A percentile compares a stretch with the other conserved stretches of the same genome.
These are phyloP conservation scores for Coleophora deauratella DNA, from an alignment of 2,888 invertebrate genomes.

Conservation along the genomic window DNA sequence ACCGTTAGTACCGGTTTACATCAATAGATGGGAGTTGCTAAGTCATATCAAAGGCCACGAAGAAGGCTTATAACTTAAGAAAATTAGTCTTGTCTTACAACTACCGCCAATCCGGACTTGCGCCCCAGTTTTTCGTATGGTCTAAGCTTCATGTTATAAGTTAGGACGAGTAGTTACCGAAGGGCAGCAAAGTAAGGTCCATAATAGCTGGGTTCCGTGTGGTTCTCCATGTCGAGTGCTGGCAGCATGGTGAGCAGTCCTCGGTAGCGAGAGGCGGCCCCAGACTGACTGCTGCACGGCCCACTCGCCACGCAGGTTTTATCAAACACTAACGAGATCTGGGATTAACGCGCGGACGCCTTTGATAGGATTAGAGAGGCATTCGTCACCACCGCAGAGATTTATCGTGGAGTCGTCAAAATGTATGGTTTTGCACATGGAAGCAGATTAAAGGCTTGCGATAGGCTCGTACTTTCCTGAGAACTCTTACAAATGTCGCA, in stretches of 20 bases:
- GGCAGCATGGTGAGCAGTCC: conserved; percentile 55
- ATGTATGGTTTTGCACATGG: conserved; percentile 6
- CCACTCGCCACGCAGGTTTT: conserved; percentile 35
- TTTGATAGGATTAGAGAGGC: conserved; percentile 62
- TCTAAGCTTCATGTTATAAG: too few species aligned
- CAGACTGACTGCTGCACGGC: conserved; percentile 61
- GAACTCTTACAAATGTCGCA: too few species aligned
- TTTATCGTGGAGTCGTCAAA: conserved; percentile 26
- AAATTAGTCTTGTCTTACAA: too few species aligned
- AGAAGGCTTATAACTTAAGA: too few species aligned
- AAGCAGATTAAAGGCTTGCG: conserved; percentile 4
- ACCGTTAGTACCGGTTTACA: too few species aligned
- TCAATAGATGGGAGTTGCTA: too few species aligned
- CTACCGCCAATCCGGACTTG: too few species aligned
- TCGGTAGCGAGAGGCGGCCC: conserved; percentile 56
- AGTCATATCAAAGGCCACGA: too few species aligned
- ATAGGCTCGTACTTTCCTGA: too few species aligned
- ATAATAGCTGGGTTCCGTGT: conserved; percentile 38
- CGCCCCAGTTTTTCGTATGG: too few species aligned
- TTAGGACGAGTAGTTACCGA: conserved; percentile 33
- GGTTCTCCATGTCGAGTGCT: conserved; percentile 46
- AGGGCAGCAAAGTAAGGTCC: conserved; percentile 58
- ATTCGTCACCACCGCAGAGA: conserved; percentile 39
- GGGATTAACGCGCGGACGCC: conserved; percentile 53
- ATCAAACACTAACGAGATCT: conserved; percentile 52